phyloP scores from a whole-genome alignment of 2,888 invertebrate genomes.

The Hipparchia sbordonii region DNA sequence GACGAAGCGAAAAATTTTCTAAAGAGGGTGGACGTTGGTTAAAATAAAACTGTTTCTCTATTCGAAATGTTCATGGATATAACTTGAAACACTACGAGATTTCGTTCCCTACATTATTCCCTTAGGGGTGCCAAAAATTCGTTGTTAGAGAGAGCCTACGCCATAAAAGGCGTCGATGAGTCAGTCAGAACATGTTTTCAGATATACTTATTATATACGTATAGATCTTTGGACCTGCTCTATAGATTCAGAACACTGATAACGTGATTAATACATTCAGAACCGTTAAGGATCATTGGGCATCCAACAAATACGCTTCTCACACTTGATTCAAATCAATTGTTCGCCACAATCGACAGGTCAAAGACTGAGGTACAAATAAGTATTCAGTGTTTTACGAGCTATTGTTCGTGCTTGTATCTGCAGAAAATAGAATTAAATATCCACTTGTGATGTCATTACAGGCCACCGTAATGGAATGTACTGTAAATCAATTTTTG shows the following conservation, averaged over 20 bases:
- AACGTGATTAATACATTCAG: slow-evolving; percentile 16
- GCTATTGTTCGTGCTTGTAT: slow-evolving; percentile 39
- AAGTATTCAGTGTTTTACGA: slow-evolving; percentile 39
- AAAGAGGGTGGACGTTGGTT: background rate
- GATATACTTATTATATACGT: background rate
- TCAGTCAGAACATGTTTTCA: background rate
- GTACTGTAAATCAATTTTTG: background rate
- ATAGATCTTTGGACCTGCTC: background rate
- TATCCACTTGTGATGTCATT: slow-evolving; percentile 26
- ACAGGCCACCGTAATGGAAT: background rate
- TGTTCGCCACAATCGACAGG: slow-evolving; percentile 31
- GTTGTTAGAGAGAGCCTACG: no score
- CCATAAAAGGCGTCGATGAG: no score
- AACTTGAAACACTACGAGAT: background rate
- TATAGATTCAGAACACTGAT: slow-evolving; percentile 2
- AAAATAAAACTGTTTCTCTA: no score
- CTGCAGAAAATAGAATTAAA: slow-evolving; percentile 27
- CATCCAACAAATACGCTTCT: slow-evolving; percentile 13
- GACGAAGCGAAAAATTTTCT: background rate
- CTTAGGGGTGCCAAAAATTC: no score
- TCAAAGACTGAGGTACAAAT: slow-evolving; percentile 25
- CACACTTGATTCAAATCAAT: slow-evolving; percentile 36
- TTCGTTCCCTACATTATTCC: no score
- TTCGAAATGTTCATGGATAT: no score
- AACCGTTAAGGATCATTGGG: slow-evolving; percentile 28